These are phyloP conservation scores for Chironomus riparius DNA, from an alignment of 2,888 invertebrate genomes.

Conservation along the genomic window DNA sequence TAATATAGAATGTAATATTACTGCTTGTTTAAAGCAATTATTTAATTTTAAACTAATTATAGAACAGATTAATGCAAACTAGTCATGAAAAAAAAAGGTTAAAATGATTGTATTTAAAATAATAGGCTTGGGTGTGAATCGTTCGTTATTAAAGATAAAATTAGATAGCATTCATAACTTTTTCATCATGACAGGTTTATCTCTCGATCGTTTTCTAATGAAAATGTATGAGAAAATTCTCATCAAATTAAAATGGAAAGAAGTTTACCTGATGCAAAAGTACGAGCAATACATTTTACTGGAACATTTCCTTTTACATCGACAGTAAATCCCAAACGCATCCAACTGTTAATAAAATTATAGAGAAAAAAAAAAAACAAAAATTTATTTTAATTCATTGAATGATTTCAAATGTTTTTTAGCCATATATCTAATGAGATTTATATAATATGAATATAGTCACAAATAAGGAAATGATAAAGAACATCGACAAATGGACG, in stretches of 20 bases:
- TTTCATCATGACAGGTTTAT: too few species aligned
- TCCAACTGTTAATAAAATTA: conserved; percentile 67
- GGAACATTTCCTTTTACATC: conserved; percentile 94
- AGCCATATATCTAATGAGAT: too few species aligned
- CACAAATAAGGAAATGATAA: too few species aligned
- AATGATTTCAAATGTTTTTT: background rate
- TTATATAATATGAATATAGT: too few species aligned
- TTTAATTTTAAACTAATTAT: background rate
- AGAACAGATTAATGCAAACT: background rate
- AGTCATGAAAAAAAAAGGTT: background rate
- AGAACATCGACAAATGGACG: too few species aligned
- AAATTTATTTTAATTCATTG: background rate
- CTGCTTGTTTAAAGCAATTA: background rate
- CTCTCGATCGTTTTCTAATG: too few species aligned
- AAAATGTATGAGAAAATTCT: background rate
- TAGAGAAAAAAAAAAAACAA: too few species aligned
- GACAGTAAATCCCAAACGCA: conserved; percentile 88
- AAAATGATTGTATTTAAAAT: background rate
- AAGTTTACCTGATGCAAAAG: conserved; percentile 93
- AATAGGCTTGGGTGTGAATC: background rate
- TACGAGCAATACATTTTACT: conserved; percentile 90
- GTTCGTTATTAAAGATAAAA: background rate
- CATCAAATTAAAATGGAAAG: background rate
- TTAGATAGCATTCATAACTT: background rate
- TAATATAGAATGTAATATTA: background rate